Evolutionary conservation across 1,140 invertebrate genomes (phyloP).

Genomic region (Drosophila kikkawai): DNA sequence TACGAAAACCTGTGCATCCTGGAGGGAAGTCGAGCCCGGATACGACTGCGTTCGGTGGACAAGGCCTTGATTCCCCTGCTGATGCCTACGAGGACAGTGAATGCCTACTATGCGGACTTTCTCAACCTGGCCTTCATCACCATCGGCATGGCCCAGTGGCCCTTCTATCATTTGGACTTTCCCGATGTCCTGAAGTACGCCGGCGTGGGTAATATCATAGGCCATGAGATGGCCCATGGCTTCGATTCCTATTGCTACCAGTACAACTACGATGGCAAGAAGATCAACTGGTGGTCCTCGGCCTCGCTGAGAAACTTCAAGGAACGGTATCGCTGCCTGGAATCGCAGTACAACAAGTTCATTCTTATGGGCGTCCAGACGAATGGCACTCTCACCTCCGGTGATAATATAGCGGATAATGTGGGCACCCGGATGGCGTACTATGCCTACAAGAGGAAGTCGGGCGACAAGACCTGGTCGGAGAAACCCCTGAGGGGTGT

Average conservation of each 20-base stretch:
- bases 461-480: slow-evolving; percentile 79
- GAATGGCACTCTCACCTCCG: slow-evolving; percentile 91
- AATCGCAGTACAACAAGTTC: slow-evolving; percentile 91
- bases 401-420: slow-evolving; percentile 97
- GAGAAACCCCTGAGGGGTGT: slow-evolving; percentile 86
- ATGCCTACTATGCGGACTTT: slow-evolving; percentile 80
- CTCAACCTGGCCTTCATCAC: slow-evolving; percentile 79
- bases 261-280: slow-evolving; percentile 90
- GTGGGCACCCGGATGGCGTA: slow-evolving; percentile 93
- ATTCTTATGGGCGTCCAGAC: slow-evolving; percentile 86
- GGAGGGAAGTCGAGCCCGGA: slow-evolving; percentile 57
- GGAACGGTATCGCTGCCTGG: slow-evolving; percentile 92
- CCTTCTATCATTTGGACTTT: slow-evolving; percentile 67
- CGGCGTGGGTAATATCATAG: slow-evolving; percentile 89
- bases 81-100: slow-evolving; percentile 71
- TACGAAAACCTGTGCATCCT: slow-evolving; percentile 60
- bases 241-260: slow-evolving; percentile 91
- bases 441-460: slow-evolving; percentile 86
- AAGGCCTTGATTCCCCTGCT: slow-evolving; percentile 70
- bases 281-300: slow-evolving; percentile 94
- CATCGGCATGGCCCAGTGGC: slow-evolving; percentile 80
- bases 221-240: slow-evolving; percentile 90
- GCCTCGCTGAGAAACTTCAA: slow-evolving; percentile 88
- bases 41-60: slow-evolving; percentile 63
- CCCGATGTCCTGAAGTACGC: slow-evolving; percentile 86